Percentiles rank a stretch among this genome's conserved stretches.
These are phyloP conservation scores for Capitella teleta DNA, from an alignment of 1,140 invertebrate genomes.

Conservation along the genomic window DNA sequence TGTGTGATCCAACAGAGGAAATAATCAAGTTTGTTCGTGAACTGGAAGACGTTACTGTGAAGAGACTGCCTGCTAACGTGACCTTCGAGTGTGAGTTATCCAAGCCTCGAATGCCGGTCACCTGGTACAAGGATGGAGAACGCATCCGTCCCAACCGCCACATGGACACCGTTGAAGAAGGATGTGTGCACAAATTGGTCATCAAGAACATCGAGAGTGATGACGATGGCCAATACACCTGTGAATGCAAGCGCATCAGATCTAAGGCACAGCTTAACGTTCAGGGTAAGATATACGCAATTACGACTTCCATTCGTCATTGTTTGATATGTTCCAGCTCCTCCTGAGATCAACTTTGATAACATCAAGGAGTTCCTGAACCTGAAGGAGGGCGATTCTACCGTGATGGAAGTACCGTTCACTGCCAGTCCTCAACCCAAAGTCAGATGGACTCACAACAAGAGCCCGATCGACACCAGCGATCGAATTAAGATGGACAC, in stretches of 20 bases:
- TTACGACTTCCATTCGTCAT: neutral
- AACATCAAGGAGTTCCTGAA: constrained; percentile 28
- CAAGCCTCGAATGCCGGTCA: constrained; percentile 22
- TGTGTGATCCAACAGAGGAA: constrained; percentile 17
- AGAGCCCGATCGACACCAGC: neutral
- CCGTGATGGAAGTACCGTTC: constrained; percentile 38
- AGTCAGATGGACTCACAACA: constrained; percentile 58
- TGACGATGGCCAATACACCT: constrained; percentile 20
- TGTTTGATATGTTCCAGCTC: constrained; percentile 20
- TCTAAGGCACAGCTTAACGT: constrained; percentile 65
- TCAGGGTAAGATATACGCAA: constrained; percentile 46
- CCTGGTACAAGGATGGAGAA: constrained; percentile 23
- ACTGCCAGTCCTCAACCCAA: constrained; percentile 33
- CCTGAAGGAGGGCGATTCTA: constrained; percentile 32
- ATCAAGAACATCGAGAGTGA: constrained; percentile 10
- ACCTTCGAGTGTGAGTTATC: constrained; percentile 38
- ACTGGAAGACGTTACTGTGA: constrained; percentile 28
- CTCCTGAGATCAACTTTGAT: constrained; percentile 31
- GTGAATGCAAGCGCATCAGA: constrained; percentile 41
- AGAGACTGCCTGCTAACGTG: constrained; percentile 26
- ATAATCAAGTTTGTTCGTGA: constrained; percentile 28
- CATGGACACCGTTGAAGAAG: neutral
- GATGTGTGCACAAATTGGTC: constrained; percentile 4
- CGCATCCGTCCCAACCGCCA: constrained; percentile 7
- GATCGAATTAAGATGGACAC: neutral